Evolutionary conservation across 2,888 invertebrate genomes (phyloP), one percentile per base, ranked within the genome.

Genomic region (Hirtodrosophila confusa): DNA sequence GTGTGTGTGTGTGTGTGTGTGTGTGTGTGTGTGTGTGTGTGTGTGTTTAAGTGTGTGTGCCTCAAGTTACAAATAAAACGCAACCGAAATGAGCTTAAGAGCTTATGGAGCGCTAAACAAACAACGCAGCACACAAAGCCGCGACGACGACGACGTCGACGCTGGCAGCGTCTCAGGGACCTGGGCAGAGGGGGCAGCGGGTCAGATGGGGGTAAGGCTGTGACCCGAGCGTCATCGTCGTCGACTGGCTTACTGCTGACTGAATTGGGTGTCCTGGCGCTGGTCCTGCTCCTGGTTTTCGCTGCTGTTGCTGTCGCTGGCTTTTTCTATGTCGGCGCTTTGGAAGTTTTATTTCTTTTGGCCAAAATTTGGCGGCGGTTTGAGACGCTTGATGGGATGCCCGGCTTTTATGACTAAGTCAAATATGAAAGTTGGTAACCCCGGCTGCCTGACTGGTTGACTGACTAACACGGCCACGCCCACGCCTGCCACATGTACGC

Each of bases 61-160:
- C 73, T 86, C 70, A 70, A 87, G 88, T 86, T 87, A 87, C 82
- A 87, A 87, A 82, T 82, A 82, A 86, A 87, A 82, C 83, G 83
- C 83, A 87, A 82, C 82, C 88, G 62, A 82, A 82, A 82, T 87
- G 80, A 82, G 82, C 82, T 82, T 82, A 82, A 87, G 82, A 87
- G 82, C 88, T 82, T 82, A 87, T 79, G 80, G 73, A 82, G 86
- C 82, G 82, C 86, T 87, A 87, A 82, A 87, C 88, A 82, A 82
- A 82, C 82, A 82, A 73, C 83, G 83, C 58, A 76, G 71, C 73
- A 69, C 73, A 87, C 82, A 87, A 82, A 82, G 79, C 84, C 74
- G 84, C 86, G 84, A 86, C 67, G 72, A 55, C 56, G 63, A 60
- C 58, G 51, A 33, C 40, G 51, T 35, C 49, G 33, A 45, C 27